Evolutionary conservation across 2,113 vertebrate species (phyloP), one percentile per base, ranked within the genome.

Genomic region (Dipodomys stephensi): DNA sequence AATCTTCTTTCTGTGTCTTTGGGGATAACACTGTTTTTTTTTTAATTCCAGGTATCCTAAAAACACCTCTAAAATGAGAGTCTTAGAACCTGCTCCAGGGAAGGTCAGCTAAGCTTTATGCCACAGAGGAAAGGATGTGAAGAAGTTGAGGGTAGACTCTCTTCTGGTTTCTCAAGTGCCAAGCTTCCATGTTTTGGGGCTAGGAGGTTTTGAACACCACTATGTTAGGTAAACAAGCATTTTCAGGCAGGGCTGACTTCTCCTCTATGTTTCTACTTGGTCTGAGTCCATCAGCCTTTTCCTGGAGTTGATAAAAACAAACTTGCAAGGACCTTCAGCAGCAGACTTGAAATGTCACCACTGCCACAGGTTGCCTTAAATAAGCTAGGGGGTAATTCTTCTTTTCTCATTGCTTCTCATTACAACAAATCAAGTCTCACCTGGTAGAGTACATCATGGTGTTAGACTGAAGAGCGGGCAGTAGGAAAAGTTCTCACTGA

Each of bases 401-500:
- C 5, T 86, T 9, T 87, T 80, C 96, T 90, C 0, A 78, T 91
- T 95, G 23, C 19, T 0, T 92, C 65, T n/a, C 44, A 44, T 92
- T 95, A 95, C 12, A 13, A 53, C 49, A 53, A 53, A 53, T 22
- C 4, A 27, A 3, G 1, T 35, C 87, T 77, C 49, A 81, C 35
- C 39, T 94, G 94, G 62, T 90, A 82, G 83, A 7, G 19, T 69
- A 53, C 68, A 78, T 78, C 73, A 57, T 28, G 67, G 12, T 80
- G 60, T 89, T 60, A 93, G 71, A 79, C 8, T 91, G 85, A 23
- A 22, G 79, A 90, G 68, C 13, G 67, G n/a, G 81, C 82, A 82
- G 7, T 8, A 32, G 77, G 84, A 49, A 32, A 72, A 30, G 18
- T 5, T 88, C 90, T 46, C 49, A 11, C 25, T 96, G 60, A 88